Conservation (phyloP, 2,113 vertebrate genomes). For the Boulengerochromis microlepis region DNA sequence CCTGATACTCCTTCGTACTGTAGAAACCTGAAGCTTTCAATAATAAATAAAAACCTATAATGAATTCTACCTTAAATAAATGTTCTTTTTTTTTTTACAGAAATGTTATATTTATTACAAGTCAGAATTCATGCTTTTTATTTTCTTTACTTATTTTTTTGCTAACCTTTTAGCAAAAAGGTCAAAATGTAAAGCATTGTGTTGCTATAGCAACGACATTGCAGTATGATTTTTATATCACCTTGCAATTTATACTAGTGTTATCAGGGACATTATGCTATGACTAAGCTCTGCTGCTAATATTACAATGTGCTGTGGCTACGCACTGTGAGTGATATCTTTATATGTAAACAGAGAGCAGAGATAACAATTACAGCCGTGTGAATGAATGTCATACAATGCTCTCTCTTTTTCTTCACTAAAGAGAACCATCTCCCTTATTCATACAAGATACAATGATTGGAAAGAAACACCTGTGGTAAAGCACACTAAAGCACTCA, state of each 20-base stretch:
- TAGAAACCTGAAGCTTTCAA: background rate
- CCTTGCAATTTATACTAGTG: background rate
- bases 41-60: fast-evolving
- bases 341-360: background rate
- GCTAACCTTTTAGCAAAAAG: background rate
- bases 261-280: background rate
- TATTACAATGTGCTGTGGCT: background rate
- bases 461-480: background rate
- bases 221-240: background rate
- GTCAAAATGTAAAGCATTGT: background rate
- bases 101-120: background rate
- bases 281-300: background rate
- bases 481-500: background rate
- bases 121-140: background rate
- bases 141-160: background rate
- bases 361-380: background rate
- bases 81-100: background rate
- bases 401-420: background rate
- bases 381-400: background rate
- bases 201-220: background rate
- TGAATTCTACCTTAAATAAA: background rate
- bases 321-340: background rate
- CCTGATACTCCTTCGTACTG: background rate
- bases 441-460: background rate
- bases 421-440: fast-evolving